These are phyloP conservation scores for Acrocera orbiculus DNA, from an alignment of 2,888 invertebrate genomes.

Conservation along the genomic window DNA sequence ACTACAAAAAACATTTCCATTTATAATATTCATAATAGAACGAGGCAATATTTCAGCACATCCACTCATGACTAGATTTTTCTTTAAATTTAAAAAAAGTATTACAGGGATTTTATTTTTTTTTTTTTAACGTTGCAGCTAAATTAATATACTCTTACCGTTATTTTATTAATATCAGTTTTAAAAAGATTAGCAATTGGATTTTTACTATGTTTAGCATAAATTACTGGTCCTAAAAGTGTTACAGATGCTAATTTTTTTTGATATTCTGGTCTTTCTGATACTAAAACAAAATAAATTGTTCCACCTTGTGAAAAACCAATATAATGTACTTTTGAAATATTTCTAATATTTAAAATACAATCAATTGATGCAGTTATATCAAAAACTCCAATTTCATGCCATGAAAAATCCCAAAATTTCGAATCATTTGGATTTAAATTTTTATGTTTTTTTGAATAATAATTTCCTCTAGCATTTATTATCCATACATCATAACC, in stretches of 20 bases:
- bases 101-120: too few relatives aligned
- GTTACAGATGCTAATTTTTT: conserved; percentile 21
- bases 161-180: too few relatives aligned
- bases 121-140: too few relatives aligned
- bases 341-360: conserved; percentile 16
- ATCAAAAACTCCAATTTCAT: conserved; percentile 25
- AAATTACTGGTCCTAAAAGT: conserved; percentile 22
- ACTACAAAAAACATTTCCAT: too few relatives aligned
- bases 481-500: conserved; percentile 27
- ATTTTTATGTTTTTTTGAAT: conserved; percentile 18
- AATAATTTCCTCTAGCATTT: conserved; percentile 22
- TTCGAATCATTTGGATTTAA: conserved; percentile 4
- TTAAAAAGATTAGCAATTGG: too few relatives aligned
- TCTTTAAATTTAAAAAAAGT: too few relatives aligned
- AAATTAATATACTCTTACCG: too few relatives aligned
- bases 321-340: conserved; percentile 20
- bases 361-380: conserved; percentile 23
- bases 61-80: too few relatives aligned
- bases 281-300: conserved; percentile 18
- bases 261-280: conserved; percentile 20
- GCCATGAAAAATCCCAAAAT: conserved; percentile 28
- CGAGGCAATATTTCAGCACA: too few relatives aligned
- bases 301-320: conserved; percentile 26
- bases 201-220: too few relatives aligned
- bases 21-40: too few relatives aligned